These are phyloP conservation scores for Rhamphomyia laevipes DNA, from an alignment of 2,888 invertebrate species.

Conservation along the genomic window DNA sequence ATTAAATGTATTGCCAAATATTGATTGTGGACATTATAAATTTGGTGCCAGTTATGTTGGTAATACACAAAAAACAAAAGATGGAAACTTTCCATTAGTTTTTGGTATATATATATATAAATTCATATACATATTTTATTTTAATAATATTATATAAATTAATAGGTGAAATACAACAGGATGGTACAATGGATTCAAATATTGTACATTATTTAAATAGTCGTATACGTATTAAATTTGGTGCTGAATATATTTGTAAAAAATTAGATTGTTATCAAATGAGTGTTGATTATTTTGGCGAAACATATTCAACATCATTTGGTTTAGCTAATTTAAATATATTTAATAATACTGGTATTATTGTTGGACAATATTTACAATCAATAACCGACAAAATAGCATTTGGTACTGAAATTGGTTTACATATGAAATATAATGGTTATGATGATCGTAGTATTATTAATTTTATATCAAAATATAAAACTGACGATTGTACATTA, in stretches of 20 bases:
- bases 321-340: constrained; percentile 8
- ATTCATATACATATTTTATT: not conserved
- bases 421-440: not conserved
- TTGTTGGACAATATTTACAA: constrained; percentile 10
- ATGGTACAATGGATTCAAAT: constrained; percentile 10
- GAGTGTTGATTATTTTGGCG: constrained; percentile 9
- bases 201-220: constrained; percentile 7
- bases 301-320: constrained; percentile 7
- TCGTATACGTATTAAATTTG: constrained; percentile 6
- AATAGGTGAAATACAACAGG: constrained; percentile 9
- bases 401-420: constrained; percentile 7
- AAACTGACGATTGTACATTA: not conserved
- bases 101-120: constrained; percentile 8
- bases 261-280: constrained; percentile 2
- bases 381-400: constrained; percentile 4
- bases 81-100: constrained; percentile 7
- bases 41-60: constrained; percentile 11
- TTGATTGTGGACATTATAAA: constrained; percentile 6
- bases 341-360: constrained; percentile 7
- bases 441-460: not conserved
- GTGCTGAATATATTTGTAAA: constrained; percentile 5
- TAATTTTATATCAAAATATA: constrained; percentile 5
- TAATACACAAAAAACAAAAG: constrained; percentile 1
- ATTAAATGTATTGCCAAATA: constrained; percentile 5
- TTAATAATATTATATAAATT: not conserved